Evolutionary conservation across 2,113 vertebrate genomes (phyloP).

Genomic region (Passer domesticus): DNA sequence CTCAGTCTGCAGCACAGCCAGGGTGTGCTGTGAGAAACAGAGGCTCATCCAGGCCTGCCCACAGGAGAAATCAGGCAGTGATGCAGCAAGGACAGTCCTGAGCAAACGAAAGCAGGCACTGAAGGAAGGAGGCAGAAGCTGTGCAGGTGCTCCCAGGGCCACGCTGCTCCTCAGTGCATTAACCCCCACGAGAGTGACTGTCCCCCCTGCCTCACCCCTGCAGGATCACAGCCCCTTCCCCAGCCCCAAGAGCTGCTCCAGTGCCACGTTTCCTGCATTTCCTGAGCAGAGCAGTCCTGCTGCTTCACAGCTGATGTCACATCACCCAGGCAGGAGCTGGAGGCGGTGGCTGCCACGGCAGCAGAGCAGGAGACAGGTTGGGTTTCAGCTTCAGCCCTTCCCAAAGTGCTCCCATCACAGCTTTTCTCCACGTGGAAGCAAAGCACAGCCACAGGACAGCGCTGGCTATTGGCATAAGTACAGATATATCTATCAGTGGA

Average conservation of each 20-base stretch:
- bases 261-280: background rate
- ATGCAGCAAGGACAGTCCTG: background rate
- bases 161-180: accelerated
- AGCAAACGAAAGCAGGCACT: background rate
- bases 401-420: background rate
- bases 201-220: background rate
- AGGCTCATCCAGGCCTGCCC: background rate
- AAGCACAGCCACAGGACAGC: background rate
- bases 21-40: background rate
- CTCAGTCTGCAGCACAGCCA: background rate
- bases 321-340: background rate
- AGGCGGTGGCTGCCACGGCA: background rate
- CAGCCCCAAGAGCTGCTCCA: background rate
- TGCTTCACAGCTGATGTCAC: background rate
- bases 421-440: background rate
- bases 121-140: background rate
- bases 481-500: background rate
- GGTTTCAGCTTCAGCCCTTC: background rate
- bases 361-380: background rate
- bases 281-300: background rate
- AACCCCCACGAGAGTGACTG: accelerated
- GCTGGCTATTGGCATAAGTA: background rate
- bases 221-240: background rate
- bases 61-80: accelerated
- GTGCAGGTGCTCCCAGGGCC: background rate